Percentiles rank a stretch among this genome's conserved stretches.
Conservation (phyloP, 2,797 vertebrate genomes). For the Acanthopagrus latus region DNA sequence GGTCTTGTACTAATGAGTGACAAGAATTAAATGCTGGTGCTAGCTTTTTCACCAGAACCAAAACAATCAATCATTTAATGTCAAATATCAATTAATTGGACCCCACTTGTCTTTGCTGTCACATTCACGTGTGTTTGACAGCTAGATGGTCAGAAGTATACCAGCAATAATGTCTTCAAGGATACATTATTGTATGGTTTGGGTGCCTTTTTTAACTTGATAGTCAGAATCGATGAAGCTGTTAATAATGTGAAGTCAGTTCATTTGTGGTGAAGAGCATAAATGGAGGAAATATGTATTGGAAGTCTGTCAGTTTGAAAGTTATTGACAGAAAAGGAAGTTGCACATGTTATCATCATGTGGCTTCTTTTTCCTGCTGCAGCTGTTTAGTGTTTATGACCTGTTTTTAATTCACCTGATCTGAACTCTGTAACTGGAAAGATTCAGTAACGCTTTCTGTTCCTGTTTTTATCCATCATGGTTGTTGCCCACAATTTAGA, state of each 20-base stretch:
- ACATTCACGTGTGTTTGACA: neutral
- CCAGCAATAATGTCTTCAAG: neutral
- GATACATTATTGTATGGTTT: neutral
- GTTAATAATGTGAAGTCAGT: too few species aligned
- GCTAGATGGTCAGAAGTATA: neutral
- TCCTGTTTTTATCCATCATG: neutral
- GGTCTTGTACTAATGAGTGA: too few species aligned
- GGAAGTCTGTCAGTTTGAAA: neutral
- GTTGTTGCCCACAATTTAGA: neutral
- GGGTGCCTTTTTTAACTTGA: neutral
- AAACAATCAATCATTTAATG: too few species aligned
- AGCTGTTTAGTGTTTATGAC: neutral
- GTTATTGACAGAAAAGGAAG: neutral
- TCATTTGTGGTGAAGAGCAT: too few species aligned
- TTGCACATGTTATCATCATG: neutral
- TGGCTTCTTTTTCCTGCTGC: neutral
- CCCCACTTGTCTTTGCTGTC: neutral
- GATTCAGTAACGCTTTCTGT: neutral
- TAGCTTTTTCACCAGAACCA: neutral
- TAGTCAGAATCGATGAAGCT: neutral
- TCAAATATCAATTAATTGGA: too few species aligned
- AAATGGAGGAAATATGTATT: too few species aligned
- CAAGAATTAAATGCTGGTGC: neutral
- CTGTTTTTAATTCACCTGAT: neutral
- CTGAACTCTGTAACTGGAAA: neutral